phyloP scores from a whole-genome alignment of 2,113 vertebrate species.

The Nematolebias whitei region DNA sequence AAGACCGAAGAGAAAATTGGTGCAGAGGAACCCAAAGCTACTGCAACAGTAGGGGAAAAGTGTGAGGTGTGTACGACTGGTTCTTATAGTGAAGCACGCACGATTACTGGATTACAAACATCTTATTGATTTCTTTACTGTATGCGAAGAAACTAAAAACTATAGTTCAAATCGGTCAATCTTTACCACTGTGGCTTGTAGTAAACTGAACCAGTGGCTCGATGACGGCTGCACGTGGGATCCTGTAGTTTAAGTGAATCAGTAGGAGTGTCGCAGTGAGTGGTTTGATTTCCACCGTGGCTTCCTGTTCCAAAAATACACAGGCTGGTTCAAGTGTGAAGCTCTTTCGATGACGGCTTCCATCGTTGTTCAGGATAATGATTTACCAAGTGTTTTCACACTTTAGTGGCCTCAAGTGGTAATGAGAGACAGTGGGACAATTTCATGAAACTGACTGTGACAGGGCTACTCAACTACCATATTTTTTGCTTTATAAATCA shows the following conservation, averaged over 20 bases:
- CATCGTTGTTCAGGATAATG: constrained; percentile 19
- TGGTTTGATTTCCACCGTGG: not conserved
- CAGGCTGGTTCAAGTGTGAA: not conserved
- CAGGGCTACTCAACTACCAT: no score
- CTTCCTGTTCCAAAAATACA: not conserved
- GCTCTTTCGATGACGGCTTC: not conserved
- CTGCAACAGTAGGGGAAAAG: constrained; percentile 71
- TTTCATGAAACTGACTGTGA: not conserved
- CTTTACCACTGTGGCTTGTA: no score
- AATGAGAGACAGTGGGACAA: constrained; percentile 4
- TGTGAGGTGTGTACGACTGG: constrained; percentile 81
- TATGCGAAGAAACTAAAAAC: no score
- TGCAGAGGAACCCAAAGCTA: constrained; percentile 38
- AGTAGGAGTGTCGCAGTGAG: not conserved
- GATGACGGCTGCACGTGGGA: not conserved
- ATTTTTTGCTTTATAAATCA: no score
- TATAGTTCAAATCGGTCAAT: no score
- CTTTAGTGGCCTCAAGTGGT: constrained; percentile 5
- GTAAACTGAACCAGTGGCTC: not conserved
- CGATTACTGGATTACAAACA: no score
- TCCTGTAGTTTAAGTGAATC: not conserved
- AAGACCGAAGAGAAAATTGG: constrained; percentile 50
- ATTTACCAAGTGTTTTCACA: constrained; percentile 33
- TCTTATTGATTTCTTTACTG: no score
- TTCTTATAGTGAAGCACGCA: no score